Conservation (phyloP, 2,888 invertebrate genomes). For the Erebia epiphron region DNA sequence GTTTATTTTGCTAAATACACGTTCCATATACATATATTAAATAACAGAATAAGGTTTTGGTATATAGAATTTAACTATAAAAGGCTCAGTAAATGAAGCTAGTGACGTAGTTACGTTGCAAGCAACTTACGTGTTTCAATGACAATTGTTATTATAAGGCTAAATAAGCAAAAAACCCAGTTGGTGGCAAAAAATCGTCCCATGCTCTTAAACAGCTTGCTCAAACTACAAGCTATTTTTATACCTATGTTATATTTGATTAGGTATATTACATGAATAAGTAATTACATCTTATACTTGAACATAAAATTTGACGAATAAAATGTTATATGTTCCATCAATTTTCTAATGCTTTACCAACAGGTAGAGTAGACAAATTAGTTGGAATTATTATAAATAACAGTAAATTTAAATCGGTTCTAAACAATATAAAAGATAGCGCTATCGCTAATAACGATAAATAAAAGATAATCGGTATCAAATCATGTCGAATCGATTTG, state of each 20-base stretch:
- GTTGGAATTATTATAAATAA: constrained; percentile 3
- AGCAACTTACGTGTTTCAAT: constrained; percentile 31
- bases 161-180: constrained; percentile 51
- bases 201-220: constrained; percentile 33
- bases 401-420: background rate
- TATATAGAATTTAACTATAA: background rate
- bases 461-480: constrained; percentile 14
- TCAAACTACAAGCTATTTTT: constrained; percentile 38
- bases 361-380: background rate
- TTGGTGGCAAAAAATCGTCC: constrained; percentile 46
- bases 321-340: background rate
- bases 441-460: constrained; percentile 3
- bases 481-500: constrained; percentile 16
- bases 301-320: background rate
- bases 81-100: background rate
- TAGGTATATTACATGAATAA: background rate
- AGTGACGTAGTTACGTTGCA: constrained; percentile 10
- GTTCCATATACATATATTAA: too few relatives aligned
- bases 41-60: too few relatives aligned
- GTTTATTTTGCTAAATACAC: too few relatives aligned
- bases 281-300: background rate
- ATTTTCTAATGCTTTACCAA: background rate
- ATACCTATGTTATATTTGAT: background rate
- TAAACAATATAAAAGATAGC: constrained; percentile 4
- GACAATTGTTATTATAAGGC: constrained; percentile 45